phyloP scores from a whole-genome alignment of 1,140 invertebrate species.

The Lucilia sericata region DNA sequence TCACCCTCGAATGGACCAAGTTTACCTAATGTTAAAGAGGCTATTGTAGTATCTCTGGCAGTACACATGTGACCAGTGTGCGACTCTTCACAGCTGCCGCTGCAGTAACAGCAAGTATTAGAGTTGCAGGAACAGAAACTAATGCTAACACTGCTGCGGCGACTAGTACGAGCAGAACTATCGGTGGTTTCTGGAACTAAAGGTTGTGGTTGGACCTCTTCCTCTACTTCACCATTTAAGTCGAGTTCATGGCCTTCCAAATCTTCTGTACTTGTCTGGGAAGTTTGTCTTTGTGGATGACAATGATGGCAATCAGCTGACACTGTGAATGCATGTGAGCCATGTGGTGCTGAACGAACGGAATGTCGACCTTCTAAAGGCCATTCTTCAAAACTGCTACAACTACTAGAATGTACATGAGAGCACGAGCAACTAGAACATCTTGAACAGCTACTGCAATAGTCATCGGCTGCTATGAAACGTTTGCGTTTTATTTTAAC shows the following conservation, averaged over 20 bases:
- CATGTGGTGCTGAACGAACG: constrained; percentile 10
- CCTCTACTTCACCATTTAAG: not conserved
- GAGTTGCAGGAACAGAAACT: constrained; percentile 62
- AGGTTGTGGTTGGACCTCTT: constrained; percentile 32
- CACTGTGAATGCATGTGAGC: constrained; percentile 55
- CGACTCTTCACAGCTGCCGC: constrained; percentile 50
- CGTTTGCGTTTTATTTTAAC: constrained; percentile 61
- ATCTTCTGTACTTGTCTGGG: constrained; percentile 22
- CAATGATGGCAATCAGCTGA: constrained; percentile 62
- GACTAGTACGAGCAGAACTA: constrained; percentile 45
- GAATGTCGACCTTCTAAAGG: constrained; percentile 47
- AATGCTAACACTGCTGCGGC: constrained; percentile 48
- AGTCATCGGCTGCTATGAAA: constrained; percentile 53
- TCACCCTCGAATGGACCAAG: constrained; percentile 16
- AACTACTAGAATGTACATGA: constrained; percentile 55
- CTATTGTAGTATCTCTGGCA: constrained; percentile 35
- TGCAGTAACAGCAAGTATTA: constrained; percentile 55
- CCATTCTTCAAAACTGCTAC: constrained; percentile 60
- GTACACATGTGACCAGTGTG: constrained; percentile 50
- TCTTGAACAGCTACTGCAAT: constrained; percentile 52
- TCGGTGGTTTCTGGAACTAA: constrained; percentile 41
- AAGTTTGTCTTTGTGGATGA: constrained; percentile 42
- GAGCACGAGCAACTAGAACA: constrained; percentile 61
- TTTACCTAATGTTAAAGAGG: constrained; percentile 23
- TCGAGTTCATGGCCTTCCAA: not conserved